phyloP scores from a whole-genome alignment of 2,113 vertebrate genomes.

The Sinocyclocheilus maitianheensis region DNA sequence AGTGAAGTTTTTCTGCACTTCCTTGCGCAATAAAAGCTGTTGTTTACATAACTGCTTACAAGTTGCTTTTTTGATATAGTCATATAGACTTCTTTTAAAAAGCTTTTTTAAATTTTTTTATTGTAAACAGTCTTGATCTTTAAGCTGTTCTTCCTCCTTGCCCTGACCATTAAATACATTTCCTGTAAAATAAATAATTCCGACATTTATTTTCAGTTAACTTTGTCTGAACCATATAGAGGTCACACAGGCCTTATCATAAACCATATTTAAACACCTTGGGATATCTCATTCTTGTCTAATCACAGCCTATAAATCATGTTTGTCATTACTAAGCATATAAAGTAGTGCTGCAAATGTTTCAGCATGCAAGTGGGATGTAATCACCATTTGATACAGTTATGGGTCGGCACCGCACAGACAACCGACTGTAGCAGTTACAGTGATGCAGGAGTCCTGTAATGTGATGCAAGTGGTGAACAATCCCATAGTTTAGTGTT shows the following conservation, averaged over 20 bases:
- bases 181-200: conserved; percentile 24
- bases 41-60: conserved; percentile 25
- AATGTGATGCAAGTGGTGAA: not conserved
- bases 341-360: not conserved
- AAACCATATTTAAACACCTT: conserved; percentile 48
- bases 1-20: not conserved
- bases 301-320: conserved; percentile 23
- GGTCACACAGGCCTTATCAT: conserved; percentile 50
- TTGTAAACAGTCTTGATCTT: not conserved
- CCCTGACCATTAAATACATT: conserved; percentile 36
- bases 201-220: conserved; percentile 50
- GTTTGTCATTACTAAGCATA: conserved; percentile 34
- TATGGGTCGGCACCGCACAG: not conserved
- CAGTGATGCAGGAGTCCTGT: not conserved
- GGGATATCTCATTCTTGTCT: conserved; percentile 42
- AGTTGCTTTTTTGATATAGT: not conserved
- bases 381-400: conserved; percentile 51
- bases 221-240: conserved; percentile 61
- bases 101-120: not conserved
- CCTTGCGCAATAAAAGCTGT: not conserved
- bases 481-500: not conserved
- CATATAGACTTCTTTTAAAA: not conserved
- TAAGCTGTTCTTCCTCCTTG: not conserved
- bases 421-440: not conserved
- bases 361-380: conserved; percentile 38